Evolutionary conservation across 2,797 vertebrate species (phyloP).

Genomic region (Chelidonichthys spinosus): DNA sequence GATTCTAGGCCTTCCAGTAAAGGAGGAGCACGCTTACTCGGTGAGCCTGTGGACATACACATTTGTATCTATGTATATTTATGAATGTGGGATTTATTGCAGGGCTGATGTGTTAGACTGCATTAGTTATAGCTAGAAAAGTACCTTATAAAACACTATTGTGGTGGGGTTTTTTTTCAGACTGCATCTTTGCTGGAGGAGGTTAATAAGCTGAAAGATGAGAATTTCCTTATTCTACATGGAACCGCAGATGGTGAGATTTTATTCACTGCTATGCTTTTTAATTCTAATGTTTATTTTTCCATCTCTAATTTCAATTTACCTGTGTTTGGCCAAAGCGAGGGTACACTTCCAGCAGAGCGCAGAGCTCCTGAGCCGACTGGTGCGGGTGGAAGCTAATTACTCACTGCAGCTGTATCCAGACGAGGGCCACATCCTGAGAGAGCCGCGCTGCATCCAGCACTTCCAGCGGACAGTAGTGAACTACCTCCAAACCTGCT

Average conservation of each 20-base stretch:
- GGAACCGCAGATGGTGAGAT: conserved; percentile 88
- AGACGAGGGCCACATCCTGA: conserved; percentile 85
- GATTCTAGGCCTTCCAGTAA: conserved; percentile 86
- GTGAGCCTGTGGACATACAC: conserved; percentile 64
- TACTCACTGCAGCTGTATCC: conserved; percentile 87
- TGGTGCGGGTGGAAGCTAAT: conserved; percentile 85
- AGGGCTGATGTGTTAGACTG: neutral
- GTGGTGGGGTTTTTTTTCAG: conserved; percentile 66
- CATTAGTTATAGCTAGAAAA: neutral
- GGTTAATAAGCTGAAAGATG: conserved; percentile 84
- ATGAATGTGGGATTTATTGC: conserved; percentile 18
- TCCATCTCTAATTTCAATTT: neutral
- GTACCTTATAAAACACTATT: neutral
- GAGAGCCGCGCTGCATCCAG: conserved; percentile 78
- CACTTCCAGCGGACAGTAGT: conserved; percentile 84
- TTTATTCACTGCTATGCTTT: neutral
- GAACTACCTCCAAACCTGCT: conserved; percentile 85
- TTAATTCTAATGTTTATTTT: neutral
- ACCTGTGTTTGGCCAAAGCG: conserved; percentile 65
- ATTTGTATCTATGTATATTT: neutral
- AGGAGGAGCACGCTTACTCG: conserved; percentile 86
- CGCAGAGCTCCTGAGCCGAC: conserved; percentile 86
- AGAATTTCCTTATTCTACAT: conserved; percentile 86
- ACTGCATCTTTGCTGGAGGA: conserved; percentile 86
- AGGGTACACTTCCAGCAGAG: conserved; percentile 90